Conservation (phyloP, 2,797 vertebrate species). For the Simalia tracyae region DNA sequence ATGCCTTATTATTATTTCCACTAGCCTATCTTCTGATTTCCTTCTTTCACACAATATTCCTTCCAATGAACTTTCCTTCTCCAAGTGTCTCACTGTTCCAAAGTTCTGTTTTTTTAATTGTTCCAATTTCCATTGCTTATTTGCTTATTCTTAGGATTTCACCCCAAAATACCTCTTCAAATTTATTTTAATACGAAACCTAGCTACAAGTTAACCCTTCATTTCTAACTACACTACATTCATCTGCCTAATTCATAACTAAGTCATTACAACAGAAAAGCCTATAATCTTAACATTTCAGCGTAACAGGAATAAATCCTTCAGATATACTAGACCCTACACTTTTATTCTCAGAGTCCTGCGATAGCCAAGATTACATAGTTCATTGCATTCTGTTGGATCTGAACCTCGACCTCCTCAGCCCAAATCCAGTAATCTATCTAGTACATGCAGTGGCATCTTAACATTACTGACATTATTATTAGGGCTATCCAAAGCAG, state of each 20-base stretch:
- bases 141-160: not conserved
- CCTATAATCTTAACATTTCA: not conserved
- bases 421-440: not conserved
- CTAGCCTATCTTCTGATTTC: not conserved
- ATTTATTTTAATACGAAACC: not conserved
- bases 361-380: not conserved
- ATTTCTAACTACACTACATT: not conserved
- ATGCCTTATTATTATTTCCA: not conserved
- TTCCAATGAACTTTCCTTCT: not conserved
- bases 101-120: not conserved
- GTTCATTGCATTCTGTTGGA: not conserved
- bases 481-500: not conserved
- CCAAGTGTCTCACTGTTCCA: not conserved
- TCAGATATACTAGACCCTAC: not conserved
- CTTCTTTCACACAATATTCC: not conserved
- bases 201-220: not conserved
- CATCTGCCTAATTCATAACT: not conserved
- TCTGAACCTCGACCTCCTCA: not conserved
- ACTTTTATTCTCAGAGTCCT: not conserved
- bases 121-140: not conserved
- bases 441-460: not conserved
- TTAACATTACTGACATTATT: not conserved
- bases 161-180: not conserved
- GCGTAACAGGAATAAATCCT: not conserved
- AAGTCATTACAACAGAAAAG: not conserved